Evolutionary conservation across 2,113 vertebrate species (phyloP).

Genomic region (Cephalopholis sonnerati): DNA sequence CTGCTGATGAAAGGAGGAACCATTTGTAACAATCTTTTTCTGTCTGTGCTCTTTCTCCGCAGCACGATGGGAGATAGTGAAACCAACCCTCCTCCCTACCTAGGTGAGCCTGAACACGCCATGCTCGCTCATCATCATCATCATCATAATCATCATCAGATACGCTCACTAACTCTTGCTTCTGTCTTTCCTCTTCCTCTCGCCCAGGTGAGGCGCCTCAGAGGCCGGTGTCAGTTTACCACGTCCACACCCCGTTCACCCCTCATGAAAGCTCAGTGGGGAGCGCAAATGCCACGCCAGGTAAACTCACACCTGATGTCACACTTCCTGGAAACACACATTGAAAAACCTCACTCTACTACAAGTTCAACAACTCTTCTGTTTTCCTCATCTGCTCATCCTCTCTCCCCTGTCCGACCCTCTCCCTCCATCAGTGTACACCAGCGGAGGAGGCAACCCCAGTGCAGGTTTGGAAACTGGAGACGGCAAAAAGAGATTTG

Average conservation of each 20-base stretch:
- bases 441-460: not conserved
- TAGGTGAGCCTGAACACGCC: constrained; percentile 54
- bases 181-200: not conserved
- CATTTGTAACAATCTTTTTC: not conserved
- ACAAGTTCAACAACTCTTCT: not conserved
- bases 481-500: constrained; percentile 67
- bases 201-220: constrained; percentile 6
- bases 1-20: not conserved
- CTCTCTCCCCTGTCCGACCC: not conserved
- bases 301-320: constrained; percentile 51
- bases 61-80: constrained; percentile 70
- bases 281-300: not conserved
- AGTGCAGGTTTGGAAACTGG: not conserved
- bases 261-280: not conserved
- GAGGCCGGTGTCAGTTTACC: constrained; percentile 73
- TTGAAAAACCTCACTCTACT: not conserved
- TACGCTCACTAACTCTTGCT: not conserved
- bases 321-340: too few relatives aligned
- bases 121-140: not conserved
- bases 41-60: constrained; percentile 10
- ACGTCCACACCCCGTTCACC: constrained; percentile 81
- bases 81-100: constrained; percentile 66
- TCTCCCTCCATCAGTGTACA: constrained; percentile 51
- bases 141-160: not conserved
- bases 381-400: not conserved